Conservation (phyloP, 1,140 invertebrate species). For the Drosophila guanche region DNA sequence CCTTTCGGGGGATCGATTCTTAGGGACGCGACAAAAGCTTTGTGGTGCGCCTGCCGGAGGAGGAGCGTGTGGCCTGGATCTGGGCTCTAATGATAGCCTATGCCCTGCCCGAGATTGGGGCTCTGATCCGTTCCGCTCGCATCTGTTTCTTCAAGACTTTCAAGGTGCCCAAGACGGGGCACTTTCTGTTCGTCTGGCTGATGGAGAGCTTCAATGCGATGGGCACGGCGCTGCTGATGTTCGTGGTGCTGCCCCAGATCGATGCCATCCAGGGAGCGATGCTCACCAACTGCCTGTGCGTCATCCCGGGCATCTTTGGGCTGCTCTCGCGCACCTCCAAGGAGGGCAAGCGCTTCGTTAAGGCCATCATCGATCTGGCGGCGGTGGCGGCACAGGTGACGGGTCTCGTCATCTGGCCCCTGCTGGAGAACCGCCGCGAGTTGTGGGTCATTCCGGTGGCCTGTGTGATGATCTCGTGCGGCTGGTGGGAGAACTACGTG, state of each 20-base stretch:
- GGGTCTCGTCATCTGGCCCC: conserved; percentile 94
- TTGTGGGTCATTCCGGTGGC: conserved; percentile 94
- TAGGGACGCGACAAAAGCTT: conserved; percentile 92
- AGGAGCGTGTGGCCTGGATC: conserved; percentile 95
- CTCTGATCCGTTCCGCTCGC: conserved; percentile 91
- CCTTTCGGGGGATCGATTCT: no score
- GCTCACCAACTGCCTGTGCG: conserved; percentile 96
- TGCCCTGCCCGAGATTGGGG: conserved; percentile 93
- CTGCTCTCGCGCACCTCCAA: conserved; percentile 91
- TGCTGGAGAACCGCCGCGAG: conserved; percentile 88
- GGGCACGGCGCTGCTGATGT: conserved; percentile 93
- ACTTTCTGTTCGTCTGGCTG: conserved; percentile 86
- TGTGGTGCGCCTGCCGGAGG: conserved; percentile 89
- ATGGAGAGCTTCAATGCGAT: conserved; percentile 94
- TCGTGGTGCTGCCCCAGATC: conserved; percentile 93
- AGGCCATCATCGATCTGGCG: conserved; percentile 92
- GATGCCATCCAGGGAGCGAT: conserved; percentile 96
- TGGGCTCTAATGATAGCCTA: conserved; percentile 96
- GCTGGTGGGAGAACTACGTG: conserved; percentile 99
- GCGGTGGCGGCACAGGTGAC: conserved; percentile 94
- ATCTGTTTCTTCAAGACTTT: conserved; percentile 96
- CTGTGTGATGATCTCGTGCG: conserved; percentile 93
- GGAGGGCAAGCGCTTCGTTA: conserved; percentile 91
- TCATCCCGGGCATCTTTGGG: conserved; percentile 90
- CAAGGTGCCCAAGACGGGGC: conserved; percentile 76